Evolutionary conservation across 1,140 invertebrate genomes (phyloP).

Genomic region (Frieseomelitta varia): DNA sequence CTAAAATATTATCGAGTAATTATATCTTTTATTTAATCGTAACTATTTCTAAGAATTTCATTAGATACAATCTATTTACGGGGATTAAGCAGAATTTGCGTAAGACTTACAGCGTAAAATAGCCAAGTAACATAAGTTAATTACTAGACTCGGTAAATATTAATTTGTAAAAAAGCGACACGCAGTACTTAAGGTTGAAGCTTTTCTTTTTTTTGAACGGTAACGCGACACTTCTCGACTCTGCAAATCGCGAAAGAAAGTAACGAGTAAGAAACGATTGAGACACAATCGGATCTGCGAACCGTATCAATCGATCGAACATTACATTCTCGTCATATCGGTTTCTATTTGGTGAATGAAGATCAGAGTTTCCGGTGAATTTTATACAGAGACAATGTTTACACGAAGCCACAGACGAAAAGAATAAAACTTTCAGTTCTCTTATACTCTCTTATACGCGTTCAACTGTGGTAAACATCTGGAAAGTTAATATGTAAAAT

Average conservation of each 20-base stretch:
- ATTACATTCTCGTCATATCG: not conserved
- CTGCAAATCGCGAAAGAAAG: not conserved
- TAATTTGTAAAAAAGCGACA: slow-evolving; percentile 2
- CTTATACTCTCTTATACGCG: slow-evolving; percentile 46
- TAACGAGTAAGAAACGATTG: not conserved
- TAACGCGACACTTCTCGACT: not conserved
- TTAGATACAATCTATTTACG: slow-evolving; percentile 17
- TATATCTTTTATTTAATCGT: not conserved
- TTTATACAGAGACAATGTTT: slow-evolving; percentile 64
- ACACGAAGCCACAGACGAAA: slow-evolving; percentile 55
- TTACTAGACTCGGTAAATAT: not conserved
- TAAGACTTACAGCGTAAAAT: slow-evolving; percentile 15
- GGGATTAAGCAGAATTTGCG: slow-evolving; percentile 27
- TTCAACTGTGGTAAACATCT: slow-evolving; percentile 67
- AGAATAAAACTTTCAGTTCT: slow-evolving; percentile 36
- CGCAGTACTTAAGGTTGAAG: not conserved
- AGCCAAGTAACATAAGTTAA: not conserved
- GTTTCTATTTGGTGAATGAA: not conserved
- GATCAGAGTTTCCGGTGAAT: not conserved
- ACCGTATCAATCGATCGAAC: slow-evolving; percentile 11
- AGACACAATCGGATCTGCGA: not conserved
- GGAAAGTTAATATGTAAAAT: slow-evolving; percentile 60
- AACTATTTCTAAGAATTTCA: slow-evolving; percentile 15
- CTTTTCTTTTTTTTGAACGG: not conserved
- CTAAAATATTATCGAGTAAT: slow-evolving; percentile 12